A percentile compares a stretch with the other conserved stretches of the same genome.
phyloP scores from a whole-genome alignment of 2,113 vertebrate genomes.

The Gymnarchus niloticus region DNA sequence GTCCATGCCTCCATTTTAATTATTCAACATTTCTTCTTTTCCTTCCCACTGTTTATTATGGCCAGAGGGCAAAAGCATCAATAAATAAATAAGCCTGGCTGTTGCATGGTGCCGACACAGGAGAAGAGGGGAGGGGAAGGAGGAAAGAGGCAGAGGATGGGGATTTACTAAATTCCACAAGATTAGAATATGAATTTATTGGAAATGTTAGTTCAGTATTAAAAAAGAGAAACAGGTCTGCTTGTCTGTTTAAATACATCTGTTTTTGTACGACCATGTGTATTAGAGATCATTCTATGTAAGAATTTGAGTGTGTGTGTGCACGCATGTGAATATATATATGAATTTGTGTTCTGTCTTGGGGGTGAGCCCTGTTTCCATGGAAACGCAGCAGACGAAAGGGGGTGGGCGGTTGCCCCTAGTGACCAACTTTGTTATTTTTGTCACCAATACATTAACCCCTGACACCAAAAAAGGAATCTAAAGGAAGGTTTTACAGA shows the following conservation, averaged over 20 bases:
- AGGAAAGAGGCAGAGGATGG: constrained; percentile 19
- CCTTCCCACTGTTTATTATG: constrained; percentile 49
- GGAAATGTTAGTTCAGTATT: no score
- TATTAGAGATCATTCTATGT: neutral
- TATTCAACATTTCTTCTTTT: constrained; percentile 59
- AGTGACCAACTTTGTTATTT: neutral
- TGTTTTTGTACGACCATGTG: neutral
- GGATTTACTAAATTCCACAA: neutral
- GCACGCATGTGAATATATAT: neutral
- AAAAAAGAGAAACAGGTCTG: neutral
- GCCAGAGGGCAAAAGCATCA: constrained; percentile 58
- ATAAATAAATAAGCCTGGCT: constrained; percentile 61
- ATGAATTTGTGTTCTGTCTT: neutral
- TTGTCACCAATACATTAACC: constrained; percentile 17
- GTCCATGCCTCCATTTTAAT: constrained; percentile 55
- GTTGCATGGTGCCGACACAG: constrained; percentile 29
- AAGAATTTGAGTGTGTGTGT: neutral
- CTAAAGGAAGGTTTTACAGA: neutral
- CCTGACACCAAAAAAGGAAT: neutral
- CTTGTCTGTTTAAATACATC: neutral
- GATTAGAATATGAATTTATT: no score
- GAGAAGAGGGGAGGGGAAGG: neutral
- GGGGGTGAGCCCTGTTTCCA: neutral
- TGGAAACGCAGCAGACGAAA: neutral
- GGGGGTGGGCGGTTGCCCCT: constrained; percentile 9